Evolutionary conservation across 2,113 vertebrate genomes (phyloP).

Genomic region (Leptosomus discolor): DNA sequence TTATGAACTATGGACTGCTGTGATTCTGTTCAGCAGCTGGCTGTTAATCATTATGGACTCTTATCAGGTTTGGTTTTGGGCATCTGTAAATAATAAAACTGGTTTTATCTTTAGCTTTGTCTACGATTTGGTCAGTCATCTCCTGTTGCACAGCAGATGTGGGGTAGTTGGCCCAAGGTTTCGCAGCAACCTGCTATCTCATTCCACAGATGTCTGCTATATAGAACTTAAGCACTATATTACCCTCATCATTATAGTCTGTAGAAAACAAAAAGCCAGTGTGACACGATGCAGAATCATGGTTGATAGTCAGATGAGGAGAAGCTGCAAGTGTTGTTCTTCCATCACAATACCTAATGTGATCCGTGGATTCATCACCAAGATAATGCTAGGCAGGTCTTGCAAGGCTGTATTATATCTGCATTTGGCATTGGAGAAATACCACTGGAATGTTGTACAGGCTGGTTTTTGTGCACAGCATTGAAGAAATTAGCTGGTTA

Average conservation of each 20-base stretch:
- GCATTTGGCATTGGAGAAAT: neutral
- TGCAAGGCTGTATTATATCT: neutral
- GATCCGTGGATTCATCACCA: neutral
- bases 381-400: neutral
- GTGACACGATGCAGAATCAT: neutral
- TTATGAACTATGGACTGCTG: neutral
- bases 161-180: neutral
- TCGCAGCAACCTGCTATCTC: neutral
- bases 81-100: constrained; percentile 51
- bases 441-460: neutral
- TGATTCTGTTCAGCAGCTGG: neutral
- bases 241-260: neutral
- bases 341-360: neutral
- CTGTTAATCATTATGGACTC: constrained; percentile 43
- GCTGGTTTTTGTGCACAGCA: neutral
- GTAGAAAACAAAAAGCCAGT: neutral
- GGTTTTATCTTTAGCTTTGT: neutral
- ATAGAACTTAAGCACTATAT: neutral
- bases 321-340: neutral
- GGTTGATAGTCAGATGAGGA: neutral
- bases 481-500: neutral
- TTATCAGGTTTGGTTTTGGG: neutral
- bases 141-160: neutral
- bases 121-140: neutral
- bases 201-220: neutral